Evolutionary conservation across 2,888 invertebrate species (phyloP), one percentile per base, ranked within the genome.

Genomic region (Caenorhabditis sulstoni): DNA sequence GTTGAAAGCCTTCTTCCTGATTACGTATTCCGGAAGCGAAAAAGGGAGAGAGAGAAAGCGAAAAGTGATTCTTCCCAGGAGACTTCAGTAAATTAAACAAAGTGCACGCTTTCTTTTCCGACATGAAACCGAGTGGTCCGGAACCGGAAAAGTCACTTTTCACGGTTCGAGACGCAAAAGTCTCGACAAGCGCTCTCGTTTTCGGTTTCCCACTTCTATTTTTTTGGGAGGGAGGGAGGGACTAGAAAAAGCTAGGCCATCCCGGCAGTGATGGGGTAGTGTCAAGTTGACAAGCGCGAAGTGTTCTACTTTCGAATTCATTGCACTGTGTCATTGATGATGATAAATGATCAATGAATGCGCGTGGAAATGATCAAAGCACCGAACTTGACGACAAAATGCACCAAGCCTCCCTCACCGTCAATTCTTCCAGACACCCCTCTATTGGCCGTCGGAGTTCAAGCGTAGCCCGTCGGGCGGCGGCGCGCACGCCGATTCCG

Each of bases 371-470:
- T n/a, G n/a, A n/a, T n/a, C n/a, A n/a, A n/a, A n/a, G n/a, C n/a
- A n/a, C n/a, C n/a, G n/a, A n/a, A n/a, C n/a, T n/a, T n/a, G n/a
- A n/a, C 37, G 37, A 8, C 37, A 37, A 37, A 37, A 37, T 37
- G 5, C 7, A 37, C 11, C 11, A 37, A 37, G 11, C 5, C 11
- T 37, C 11, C 7, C 37, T 8, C 37, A 37, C 37, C 37, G 7
- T 8, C 14, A 14, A 41, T 41, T 14, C 11, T 11, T 14, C 11
- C 64, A 76, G 76, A 57, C 68, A 23, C 68, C 68, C 49, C 64
- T 70, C 49, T 70, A 52, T 47, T 76, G 76, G 76, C 68, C 76
- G 37, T 62, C 76, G 23, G 37, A 68, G 45, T 70, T 58, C 52
- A 76, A 76, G 20, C 57, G 76, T 1, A 64, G 49, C 18, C 18